These are phyloP conservation scores for Chloropsis hardwickii DNA, from an alignment of 2,113 vertebrate species.

Conservation along the genomic window DNA sequence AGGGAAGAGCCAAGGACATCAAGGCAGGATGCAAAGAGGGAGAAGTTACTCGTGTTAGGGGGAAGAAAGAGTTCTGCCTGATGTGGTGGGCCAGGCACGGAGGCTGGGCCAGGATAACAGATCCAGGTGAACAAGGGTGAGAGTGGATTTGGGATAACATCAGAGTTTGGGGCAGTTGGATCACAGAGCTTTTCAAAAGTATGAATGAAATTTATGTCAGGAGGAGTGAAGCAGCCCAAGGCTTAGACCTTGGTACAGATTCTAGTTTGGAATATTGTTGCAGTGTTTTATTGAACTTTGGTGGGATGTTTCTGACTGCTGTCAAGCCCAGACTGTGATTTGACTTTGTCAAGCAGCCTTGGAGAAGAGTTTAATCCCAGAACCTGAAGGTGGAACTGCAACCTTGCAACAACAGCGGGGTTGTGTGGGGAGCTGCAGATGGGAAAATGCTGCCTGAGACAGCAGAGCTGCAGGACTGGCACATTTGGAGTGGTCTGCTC, in stretches of 20 bases:
- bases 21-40: not conserved
- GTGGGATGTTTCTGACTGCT: not conserved
- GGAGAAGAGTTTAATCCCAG: not conserved
- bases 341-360: not conserved
- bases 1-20: not conserved
- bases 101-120: not conserved
- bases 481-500: not conserved
- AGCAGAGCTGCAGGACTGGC: not conserved
- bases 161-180: not conserved
- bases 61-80: not conserved
- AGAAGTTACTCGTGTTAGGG: not conserved
- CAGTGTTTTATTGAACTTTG: not conserved
- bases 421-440: not conserved
- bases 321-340: not conserved
- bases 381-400: not conserved
- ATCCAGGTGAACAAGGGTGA: not conserved
- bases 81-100: not conserved
- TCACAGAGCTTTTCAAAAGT: not conserved
- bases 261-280: not conserved
- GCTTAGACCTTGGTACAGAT: not conserved
- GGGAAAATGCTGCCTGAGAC: not conserved
- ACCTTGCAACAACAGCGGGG: accelerated
- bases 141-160: not conserved
- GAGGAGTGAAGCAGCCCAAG: not conserved
- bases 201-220: not conserved